Evolutionary conservation across 2,888 invertebrate species (phyloP).

Genomic region (Iphiclides podalirius): DNA sequence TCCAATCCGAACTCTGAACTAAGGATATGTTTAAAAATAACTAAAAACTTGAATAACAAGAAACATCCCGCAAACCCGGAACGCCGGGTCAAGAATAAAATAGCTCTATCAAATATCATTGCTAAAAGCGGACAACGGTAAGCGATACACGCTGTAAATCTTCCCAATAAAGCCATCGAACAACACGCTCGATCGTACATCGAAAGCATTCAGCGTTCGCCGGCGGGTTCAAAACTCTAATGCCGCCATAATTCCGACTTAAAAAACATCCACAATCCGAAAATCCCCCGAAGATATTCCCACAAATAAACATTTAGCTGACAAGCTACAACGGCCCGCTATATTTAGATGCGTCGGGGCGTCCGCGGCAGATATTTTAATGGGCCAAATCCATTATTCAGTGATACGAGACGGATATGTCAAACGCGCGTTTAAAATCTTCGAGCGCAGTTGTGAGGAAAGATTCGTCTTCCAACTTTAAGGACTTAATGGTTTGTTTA

Average conservation of each 20-base stretch:
- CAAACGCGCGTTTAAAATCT: conserved; percentile 48
- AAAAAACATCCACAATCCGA: conserved; percentile 24
- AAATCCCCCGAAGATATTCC: conserved; percentile 46
- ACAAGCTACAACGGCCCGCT: conserved; percentile 46
- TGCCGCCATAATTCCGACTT: conserved; percentile 15
- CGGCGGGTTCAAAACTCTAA: conserved; percentile 19
- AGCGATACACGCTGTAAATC: background rate
- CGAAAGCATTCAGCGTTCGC: conserved; percentile 24
- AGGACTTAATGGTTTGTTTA: conserved; percentile 51
- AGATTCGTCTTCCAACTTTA: conserved; percentile 38
- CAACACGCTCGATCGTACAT: conserved; percentile 17
- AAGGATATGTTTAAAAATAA: no score
- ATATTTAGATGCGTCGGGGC: conserved; percentile 63
- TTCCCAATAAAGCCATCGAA: background rate
- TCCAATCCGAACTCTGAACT: no score
- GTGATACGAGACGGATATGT: conserved; percentile 61
- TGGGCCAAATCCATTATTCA: conserved; percentile 62
- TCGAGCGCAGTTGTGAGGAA: conserved; percentile 49
- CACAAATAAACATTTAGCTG: conserved; percentile 65
- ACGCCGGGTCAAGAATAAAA: no score
- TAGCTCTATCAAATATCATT: no score
- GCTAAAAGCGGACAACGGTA: no score
- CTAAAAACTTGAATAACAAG: no score
- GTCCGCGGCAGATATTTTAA: conserved; percentile 58
- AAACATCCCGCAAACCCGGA: no score